These are phyloP conservation scores for Lordiphosa stackelbergi DNA, from an alignment of 1,140 invertebrate genomes.

Conservation along the genomic window DNA sequence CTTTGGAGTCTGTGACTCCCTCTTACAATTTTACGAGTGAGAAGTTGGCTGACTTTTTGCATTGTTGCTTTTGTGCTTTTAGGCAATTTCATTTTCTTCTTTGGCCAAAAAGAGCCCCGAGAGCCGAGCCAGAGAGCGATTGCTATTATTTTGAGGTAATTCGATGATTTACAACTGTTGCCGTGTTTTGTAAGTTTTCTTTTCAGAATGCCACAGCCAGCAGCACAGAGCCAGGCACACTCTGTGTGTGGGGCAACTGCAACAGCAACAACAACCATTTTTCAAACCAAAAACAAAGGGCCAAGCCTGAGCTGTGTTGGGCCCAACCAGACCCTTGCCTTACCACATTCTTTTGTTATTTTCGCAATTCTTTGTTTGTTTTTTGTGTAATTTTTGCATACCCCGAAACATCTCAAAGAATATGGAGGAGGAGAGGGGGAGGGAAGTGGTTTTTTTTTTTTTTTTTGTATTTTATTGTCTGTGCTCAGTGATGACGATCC, in stretches of 20 bases:
- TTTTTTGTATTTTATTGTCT: slow-evolving; percentile 10
- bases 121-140: slow-evolving; percentile 57
- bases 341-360: slow-evolving; percentile 65
- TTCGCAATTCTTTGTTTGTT: slow-evolving; percentile 47
- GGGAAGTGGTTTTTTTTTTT: slow-evolving; percentile 37
- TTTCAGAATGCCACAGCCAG: slow-evolving; percentile 41
- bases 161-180: slow-evolving; percentile 74
- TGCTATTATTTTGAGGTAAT: slow-evolving; percentile 75
- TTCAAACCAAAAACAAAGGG: slow-evolving; percentile 51
- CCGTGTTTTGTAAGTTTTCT: slow-evolving; percentile 72
- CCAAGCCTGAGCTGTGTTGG: slow-evolving; percentile 23
- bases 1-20: slow-evolving; percentile 44
- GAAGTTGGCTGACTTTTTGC: slow-evolving; percentile 44
- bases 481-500: slow-evolving; percentile 10
- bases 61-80: slow-evolving; percentile 45
- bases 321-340: slow-evolving; percentile 10
- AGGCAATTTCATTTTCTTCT: slow-evolving; percentile 61
- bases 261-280: slow-evolving; percentile 44
- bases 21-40: slow-evolving; percentile 29
- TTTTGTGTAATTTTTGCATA: slow-evolving; percentile 49
- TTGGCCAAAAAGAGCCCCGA: slow-evolving; percentile 34
- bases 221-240: slow-evolving; percentile 6
- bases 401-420: slow-evolving; percentile 35
- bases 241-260: slow-evolving; percentile 8
- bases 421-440: slow-evolving; percentile 1